Percentiles rank a stretch among this genome's conserved stretches.
Conservation (phyloP, 1,140 invertebrate genomes). For the Aphis craccivora region DNA sequence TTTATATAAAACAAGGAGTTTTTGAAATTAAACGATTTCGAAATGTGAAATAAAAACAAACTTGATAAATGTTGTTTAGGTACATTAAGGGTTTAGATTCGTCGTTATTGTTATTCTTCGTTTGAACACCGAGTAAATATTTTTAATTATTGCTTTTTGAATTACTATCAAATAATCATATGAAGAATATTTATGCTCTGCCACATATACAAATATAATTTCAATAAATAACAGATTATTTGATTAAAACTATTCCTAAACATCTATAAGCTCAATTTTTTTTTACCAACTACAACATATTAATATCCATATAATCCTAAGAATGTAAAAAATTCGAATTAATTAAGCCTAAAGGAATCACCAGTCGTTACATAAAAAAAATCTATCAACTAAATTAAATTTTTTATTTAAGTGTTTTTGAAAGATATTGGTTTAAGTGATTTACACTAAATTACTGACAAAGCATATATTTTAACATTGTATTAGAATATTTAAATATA, state of each 20-base stretch:
- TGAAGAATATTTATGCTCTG: background rate
- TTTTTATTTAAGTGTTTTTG: background rate
- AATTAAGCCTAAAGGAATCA: slow-evolving; percentile 30
- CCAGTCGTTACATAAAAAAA: slow-evolving; percentile 37
- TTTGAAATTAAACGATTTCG: background rate
- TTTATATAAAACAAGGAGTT: background rate
- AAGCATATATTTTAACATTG: slow-evolving; percentile 36
- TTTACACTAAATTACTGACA: slow-evolving; percentile 24
- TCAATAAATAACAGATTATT: slow-evolving; percentile 32
- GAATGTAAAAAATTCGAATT: slow-evolving; percentile 51
- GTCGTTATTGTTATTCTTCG: background rate
- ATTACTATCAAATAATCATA: background rate
- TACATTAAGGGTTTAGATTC: background rate
- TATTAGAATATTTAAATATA: slow-evolving; percentile 15
- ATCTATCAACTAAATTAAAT: background rate
- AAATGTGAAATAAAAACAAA: slow-evolving; percentile 9
- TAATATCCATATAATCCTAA: slow-evolving; percentile 23
- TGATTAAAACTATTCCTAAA: slow-evolving; percentile 45
- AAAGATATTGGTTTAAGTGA: background rate
- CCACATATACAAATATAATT: background rate
- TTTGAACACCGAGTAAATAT: slow-evolving; percentile 12
- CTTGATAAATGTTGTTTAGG: background rate
- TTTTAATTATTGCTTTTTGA: slow-evolving; percentile 48
- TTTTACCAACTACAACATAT: slow-evolving; percentile 26
- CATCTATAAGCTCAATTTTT: slow-evolving; percentile 54